Conservation (phyloP, 2,888 invertebrate species). For the Ferdinandea cuprea region DNA sequence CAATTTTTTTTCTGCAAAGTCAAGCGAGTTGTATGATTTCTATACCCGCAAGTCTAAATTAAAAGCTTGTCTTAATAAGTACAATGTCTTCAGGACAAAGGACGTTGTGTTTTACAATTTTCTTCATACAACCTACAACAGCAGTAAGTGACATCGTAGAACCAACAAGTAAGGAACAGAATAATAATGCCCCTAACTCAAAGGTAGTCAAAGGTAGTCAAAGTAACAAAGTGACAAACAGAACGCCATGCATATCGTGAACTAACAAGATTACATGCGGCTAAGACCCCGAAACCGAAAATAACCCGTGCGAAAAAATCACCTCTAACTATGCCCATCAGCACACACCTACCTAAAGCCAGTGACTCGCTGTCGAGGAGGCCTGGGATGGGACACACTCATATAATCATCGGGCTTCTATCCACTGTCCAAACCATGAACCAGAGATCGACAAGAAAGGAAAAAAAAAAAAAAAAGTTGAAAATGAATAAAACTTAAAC, state of each 20-base stretch:
- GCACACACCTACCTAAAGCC: slow-evolving; percentile 43
- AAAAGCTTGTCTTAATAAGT: no score
- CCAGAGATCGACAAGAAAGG: slow-evolving; percentile 11
- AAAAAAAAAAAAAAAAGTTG: background rate
- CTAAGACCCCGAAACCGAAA: slow-evolving; percentile 54
- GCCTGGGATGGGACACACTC: slow-evolving; percentile 34
- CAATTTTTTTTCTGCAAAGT: no score
- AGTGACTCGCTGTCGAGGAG: slow-evolving; percentile 23
- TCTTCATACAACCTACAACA: background rate
- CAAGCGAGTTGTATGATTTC: no score
- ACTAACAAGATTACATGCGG: slow-evolving; percentile 70
- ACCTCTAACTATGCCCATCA: slow-evolving; percentile 65
- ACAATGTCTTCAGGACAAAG: no score
- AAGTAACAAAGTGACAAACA: slow-evolving; percentile 50
- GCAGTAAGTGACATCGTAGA: background rate
- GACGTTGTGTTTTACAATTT: no score
- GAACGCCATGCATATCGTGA: slow-evolving; percentile 59
- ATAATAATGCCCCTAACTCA: slow-evolving; percentile 1
- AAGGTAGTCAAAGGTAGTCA: slow-evolving; percentile 17
- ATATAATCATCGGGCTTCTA: slow-evolving; percentile 26
- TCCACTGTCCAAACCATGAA: slow-evolving; percentile 24
- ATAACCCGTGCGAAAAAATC: slow-evolving; percentile 72
- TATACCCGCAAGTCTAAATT: no score
- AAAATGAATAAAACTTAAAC: slow-evolving; percentile 48
- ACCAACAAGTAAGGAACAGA: slow-evolving; percentile 11